A percentile compares a stretch with the other conserved stretches of the same genome.
These are phyloP conservation scores for Mirza zaza DNA, from an alignment of 2,113 vertebrate species.

Conservation along the genomic window DNA sequence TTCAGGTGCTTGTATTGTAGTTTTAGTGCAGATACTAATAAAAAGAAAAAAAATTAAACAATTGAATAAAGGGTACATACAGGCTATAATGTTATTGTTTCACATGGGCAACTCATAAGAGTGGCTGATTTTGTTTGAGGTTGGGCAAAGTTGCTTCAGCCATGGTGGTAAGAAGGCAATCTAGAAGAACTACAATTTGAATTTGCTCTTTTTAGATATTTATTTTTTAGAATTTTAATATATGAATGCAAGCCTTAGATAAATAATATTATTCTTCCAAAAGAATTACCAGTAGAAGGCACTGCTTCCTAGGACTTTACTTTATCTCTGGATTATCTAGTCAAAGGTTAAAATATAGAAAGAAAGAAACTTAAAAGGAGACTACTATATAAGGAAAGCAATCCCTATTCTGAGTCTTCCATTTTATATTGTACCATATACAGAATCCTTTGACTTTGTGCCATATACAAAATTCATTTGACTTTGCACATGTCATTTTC, in stretches of 20 bases:
- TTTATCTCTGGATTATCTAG: slow-evolving; percentile 19
- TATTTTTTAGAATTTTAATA: not conserved
- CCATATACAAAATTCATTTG: not conserved
- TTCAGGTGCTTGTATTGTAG: not conserved
- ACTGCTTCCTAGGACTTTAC: slow-evolving; percentile 9
- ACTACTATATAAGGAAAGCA: not conserved
- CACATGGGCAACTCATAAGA: not conserved
- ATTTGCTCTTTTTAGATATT: not conserved
- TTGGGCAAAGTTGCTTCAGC: not conserved
- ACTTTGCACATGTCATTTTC: not conserved
- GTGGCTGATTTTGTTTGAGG: not conserved
- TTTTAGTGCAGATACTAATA: not conserved
- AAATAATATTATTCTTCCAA: not conserved
- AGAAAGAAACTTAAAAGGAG: not conserved
- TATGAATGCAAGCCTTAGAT: not conserved
- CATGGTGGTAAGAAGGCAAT: not conserved
- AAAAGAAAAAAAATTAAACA: not conserved
- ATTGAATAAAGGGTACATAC: not conserved
- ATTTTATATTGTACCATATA: not conserved
- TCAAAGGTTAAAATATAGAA: slow-evolving; percentile 32
- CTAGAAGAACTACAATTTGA: not conserved
- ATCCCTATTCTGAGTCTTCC: not conserved
- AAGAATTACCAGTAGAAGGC: slow-evolving; percentile 56
- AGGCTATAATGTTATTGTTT: not conserved
- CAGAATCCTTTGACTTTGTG: not conserved